These are phyloP conservation scores for Baronia brevicornis DNA, from an alignment of 2,888 invertebrate species.

Conservation along the genomic window DNA sequence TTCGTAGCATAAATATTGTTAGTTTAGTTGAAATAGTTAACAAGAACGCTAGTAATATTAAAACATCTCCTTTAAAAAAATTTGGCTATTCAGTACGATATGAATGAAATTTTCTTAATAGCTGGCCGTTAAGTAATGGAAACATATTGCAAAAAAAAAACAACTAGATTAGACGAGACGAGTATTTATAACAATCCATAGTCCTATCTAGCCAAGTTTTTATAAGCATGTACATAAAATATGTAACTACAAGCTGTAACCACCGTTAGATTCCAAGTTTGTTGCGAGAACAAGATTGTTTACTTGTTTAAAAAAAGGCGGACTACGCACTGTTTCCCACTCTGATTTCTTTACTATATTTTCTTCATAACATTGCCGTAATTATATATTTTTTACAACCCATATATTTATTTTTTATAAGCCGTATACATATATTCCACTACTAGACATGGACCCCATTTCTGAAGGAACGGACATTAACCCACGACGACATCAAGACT, in stretches of 20 bases:
- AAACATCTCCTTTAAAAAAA: too few species aligned
- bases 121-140: too few species aligned
- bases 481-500: too few species aligned
- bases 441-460: too few species aligned
- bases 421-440: too few species aligned
- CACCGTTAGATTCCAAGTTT: constrained; percentile 29
- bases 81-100: background rate
- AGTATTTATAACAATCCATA: constrained; percentile 13
- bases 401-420: too few species aligned
- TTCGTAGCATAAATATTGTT: too few species aligned
- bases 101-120: background rate
- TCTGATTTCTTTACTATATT: constrained; percentile 9
- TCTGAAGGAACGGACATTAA: too few species aligned
- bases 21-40: too few species aligned
- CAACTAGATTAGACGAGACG: too few species aligned
- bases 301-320: constrained; percentile 13
- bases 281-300: constrained; percentile 8
- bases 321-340: constrained; percentile 11
- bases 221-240: background rate
- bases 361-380: constrained; percentile 18
- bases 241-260: constrained; percentile 5
- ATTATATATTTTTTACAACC: constrained; percentile 15
- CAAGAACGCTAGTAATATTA: too few species aligned
- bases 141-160: too few species aligned
- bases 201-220: background rate